These are phyloP conservation scores for Umimayanthus chanpuru DNA, from an alignment of 92 coral and sea anemone genomes.

Conservation along the genomic window DNA sequence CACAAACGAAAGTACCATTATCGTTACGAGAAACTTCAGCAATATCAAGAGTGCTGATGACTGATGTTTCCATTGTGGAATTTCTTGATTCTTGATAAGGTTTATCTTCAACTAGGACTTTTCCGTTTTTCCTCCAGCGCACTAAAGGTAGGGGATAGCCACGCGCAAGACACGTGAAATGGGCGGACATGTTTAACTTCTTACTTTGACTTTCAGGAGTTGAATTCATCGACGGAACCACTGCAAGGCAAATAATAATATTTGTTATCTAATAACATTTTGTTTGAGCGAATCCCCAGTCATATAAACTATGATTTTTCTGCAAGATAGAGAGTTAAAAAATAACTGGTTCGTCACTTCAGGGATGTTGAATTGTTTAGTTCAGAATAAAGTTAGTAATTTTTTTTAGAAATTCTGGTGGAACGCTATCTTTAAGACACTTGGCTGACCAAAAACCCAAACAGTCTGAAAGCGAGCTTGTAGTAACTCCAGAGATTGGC, in stretches of 20 bases:
- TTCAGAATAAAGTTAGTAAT: no score
- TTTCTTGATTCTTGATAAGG: background rate
- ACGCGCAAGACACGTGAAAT: background rate
- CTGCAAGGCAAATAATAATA: background rate
- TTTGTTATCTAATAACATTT: no score
- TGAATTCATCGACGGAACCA: background rate
- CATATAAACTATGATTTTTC: no score
- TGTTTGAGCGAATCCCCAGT: no score
- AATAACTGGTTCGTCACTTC: no score
- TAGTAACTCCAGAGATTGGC: no score
- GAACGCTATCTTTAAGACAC: no score
- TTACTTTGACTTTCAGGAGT: background rate
- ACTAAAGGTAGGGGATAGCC: background rate
- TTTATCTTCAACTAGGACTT: background rate
- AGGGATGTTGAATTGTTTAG: no score
- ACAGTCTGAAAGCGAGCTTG: no score
- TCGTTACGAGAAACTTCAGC: background rate
- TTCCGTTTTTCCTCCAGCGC: background rate
- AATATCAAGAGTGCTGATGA: background rate
- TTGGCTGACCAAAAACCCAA: no score
- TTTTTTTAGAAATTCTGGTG: no score
- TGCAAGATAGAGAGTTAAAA: no score
- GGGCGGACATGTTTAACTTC: background rate
- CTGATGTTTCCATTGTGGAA: background rate
- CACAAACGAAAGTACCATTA: background rate